A percentile compares a stretch with the other conserved stretches of the same genome.
These are phyloP conservation scores for Daubentonia madagascariensis DNA, from an alignment of 2,113 vertebrate genomes.

Conservation along the genomic window DNA sequence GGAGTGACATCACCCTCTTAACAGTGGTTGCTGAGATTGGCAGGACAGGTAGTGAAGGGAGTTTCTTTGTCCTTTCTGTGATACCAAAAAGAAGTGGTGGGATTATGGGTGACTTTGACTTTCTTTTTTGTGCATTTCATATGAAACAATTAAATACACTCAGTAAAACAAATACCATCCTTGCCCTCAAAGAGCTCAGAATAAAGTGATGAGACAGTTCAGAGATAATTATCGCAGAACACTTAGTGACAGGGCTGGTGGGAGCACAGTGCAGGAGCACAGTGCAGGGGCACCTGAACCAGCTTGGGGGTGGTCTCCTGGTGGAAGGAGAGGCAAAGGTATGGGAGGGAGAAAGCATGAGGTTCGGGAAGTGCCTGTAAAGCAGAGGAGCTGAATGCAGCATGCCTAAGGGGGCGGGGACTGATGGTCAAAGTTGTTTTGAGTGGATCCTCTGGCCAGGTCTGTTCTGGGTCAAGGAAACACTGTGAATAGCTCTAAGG, in stretches of 20 bases:
- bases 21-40: not conserved
- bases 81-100: not conserved
- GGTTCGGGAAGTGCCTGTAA: not conserved
- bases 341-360: not conserved
- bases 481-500: not conserved
- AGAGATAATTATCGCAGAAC: not conserved
- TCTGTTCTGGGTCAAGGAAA: not conserved
- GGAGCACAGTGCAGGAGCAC: not conserved
- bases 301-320: not conserved
- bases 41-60: not conserved
- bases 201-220: not conserved
- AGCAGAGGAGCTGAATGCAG: not conserved
- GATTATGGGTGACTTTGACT: not conserved
- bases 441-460: not conserved
- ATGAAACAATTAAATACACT: not conserved
- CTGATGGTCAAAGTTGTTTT: not conserved
- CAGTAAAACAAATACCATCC: not conserved
- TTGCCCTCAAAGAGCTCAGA: not conserved
- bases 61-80: not conserved
- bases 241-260: not conserved
- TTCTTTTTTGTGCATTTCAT: not conserved
- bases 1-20: not conserved
- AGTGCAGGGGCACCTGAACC: not conserved
- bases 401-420: not conserved
- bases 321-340: not conserved